Evolutionary conservation across 2,888 invertebrate species (phyloP), one percentile per base, ranked within the genome.

Genomic region (Rotaria sp.): DNA sequence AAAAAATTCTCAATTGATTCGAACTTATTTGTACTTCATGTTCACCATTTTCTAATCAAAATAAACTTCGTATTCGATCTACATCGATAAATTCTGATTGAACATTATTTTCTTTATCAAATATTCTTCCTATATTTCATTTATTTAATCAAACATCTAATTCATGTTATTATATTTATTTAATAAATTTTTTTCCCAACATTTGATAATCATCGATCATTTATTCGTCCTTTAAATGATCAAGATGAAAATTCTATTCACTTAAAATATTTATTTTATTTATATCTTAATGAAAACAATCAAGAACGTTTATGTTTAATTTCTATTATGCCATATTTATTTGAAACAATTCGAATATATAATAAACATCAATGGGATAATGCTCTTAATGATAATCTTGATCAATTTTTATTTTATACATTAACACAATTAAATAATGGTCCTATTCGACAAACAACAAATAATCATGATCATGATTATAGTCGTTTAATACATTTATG

Each of bases 381-480:
- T 67, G 2, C 59, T 3, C 0, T 67, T 1, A 67, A 67, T 35
- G 59, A 67, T 35, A 11, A 30, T 67, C 59, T 67, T 67, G 59
- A 67, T 67, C 59, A 67, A 67, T 67, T 67, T 67, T 18, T 67
- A 67, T 67, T 67, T 18, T 35, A 67, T 67, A 67, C 59, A 67
- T 67, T 67, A 67, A 67, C 59, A 67, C 59, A 67, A 67, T 35
- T 67, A 67, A 67, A 67, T 18, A 67, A 67, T 8, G 59, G 35
- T 67, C 35, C 59, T 67, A 67, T 67, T 15, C 30, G 59, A 67
- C 59, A 67, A 67, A 35, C 59, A 18, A 18, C 59, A 15, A 67
- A 67, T 35, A 35, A 67, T 67, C 10, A 67, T 8, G 59, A 67
- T 67, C 35, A 67, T 35, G 59, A 67, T 67, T 67, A 67, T 18